These are phyloP conservation scores for Thaleichthys pacificus DNA, from an alignment of 2,797 vertebrate species.

Conservation along the genomic window DNA sequence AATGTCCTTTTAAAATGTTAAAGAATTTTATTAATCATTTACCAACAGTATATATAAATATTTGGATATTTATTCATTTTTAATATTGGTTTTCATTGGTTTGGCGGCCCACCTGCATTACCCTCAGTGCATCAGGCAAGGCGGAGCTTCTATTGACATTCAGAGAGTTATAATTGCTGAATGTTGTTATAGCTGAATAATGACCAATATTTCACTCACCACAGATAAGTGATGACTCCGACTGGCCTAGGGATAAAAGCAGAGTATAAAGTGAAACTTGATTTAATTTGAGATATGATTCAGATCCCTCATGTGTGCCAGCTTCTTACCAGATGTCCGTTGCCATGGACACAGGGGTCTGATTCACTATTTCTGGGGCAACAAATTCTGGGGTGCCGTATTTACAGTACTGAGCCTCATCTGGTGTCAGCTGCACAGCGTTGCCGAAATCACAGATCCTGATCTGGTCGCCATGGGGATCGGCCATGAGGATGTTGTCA, in stretches of 20 bases:
- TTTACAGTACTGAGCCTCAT: constrained; percentile 91
- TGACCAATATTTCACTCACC: constrained; percentile 74
- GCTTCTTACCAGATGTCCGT: constrained; percentile 89
- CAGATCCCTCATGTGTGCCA: not conserved
- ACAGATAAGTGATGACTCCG: constrained; percentile 91
- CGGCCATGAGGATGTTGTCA: constrained; percentile 93
- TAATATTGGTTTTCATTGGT: too few relatives aligned
- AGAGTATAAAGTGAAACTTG: not conserved
- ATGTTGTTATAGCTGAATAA: not conserved
- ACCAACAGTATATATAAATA: not conserved
- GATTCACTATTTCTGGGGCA: constrained; percentile 94
- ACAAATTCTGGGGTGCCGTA: constrained; percentile 97
- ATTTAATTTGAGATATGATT: not conserved
- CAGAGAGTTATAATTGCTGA: too few relatives aligned
- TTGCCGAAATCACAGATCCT: constrained; percentile 96
- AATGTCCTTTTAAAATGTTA: too few relatives aligned
- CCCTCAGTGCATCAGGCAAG: too few relatives aligned
- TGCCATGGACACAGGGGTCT: constrained; percentile 89
- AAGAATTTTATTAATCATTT: too few relatives aligned
- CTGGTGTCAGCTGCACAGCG: constrained; percentile 78
- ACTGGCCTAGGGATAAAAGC: constrained; percentile 78
- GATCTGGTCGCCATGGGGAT: constrained; percentile 85
- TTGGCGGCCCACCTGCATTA: too few relatives aligned
- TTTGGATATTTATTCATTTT: too few relatives aligned
- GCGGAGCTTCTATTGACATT: too few relatives aligned